Evolutionary conservation across 2,888 invertebrate genomes (phyloP).

Genomic region (Micoletzkya japonica): DNA sequence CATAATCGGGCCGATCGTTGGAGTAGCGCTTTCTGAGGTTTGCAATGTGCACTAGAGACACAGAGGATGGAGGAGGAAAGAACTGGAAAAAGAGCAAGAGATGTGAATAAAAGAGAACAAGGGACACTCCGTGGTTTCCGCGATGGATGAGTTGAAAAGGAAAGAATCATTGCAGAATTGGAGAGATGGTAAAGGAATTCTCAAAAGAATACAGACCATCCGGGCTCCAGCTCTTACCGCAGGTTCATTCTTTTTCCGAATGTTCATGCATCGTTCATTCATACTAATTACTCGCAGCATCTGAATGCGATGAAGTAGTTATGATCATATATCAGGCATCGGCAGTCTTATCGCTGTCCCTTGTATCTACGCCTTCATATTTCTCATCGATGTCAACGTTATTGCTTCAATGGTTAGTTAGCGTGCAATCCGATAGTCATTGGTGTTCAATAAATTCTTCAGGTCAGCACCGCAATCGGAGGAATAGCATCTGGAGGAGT

Average conservation of each 20-base stretch:
- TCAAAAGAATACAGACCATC: not conserved
- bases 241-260: not conserved
- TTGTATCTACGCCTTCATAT: not conserved
- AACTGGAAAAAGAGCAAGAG: too few relatives aligned
- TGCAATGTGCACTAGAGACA: too few relatives aligned
- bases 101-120: too few relatives aligned
- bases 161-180: not conserved
- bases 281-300: not conserved
- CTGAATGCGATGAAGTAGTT: not conserved
- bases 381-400: not conserved
- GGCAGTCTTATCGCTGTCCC: not conserved
- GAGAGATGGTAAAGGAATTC: not conserved
- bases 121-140: too few relatives aligned
- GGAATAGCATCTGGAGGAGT: not conserved
- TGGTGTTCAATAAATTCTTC: not conserved
- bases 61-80: too few relatives aligned
- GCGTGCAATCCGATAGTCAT: not conserved
- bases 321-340: conserved; percentile 2
- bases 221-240: conserved; percentile 13
- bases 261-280: not conserved
- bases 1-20: not conserved
- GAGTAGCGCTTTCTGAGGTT: conserved; percentile 10
- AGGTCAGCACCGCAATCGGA: not conserved
- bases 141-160: too few relatives aligned
- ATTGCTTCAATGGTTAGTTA: not conserved